A percentile compares a stretch with the other conserved stretches of the same genome.
phyloP scores from a whole-genome alignment of 2,113 vertebrate genomes.

The Erythrocebus patas region DNA sequence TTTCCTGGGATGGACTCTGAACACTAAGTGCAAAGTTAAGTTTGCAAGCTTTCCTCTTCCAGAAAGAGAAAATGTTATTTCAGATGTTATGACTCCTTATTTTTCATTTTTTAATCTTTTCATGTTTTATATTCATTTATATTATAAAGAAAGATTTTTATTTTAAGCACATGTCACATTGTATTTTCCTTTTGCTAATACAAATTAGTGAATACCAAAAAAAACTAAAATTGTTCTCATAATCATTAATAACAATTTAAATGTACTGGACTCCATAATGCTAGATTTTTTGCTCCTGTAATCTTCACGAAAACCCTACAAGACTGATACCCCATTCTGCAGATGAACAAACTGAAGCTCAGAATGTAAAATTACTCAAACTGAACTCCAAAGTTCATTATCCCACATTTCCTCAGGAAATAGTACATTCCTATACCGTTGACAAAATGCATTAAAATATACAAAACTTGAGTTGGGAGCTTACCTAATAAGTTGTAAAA shows the following conservation, averaged over 20 bases:
- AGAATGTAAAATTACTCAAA: neutral
- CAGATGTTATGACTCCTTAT: neutral
- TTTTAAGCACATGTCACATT: neutral
- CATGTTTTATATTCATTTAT: neutral
- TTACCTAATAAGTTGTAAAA: neutral
- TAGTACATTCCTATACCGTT: neutral
- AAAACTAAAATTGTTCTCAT: slow-evolving; percentile 3
- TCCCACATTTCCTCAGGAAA: neutral
- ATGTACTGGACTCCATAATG: neutral
- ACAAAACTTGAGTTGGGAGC: neutral
- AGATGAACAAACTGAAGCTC: neutral
- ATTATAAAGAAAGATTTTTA: neutral
- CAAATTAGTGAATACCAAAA: neutral
- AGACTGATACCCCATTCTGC: neutral
- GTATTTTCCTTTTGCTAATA: slow-evolving; percentile 28
- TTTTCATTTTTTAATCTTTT: neutral
- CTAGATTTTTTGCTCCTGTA: neutral
- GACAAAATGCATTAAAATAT: neutral
- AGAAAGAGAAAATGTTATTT: slow-evolving; percentile 39
- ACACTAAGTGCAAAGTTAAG: neutral
- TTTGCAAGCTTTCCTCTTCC: slow-evolving; percentile 35
- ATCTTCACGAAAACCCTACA: neutral
- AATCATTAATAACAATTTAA: neutral
- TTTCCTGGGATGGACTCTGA: neutral
- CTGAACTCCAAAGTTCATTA: neutral